phyloP scores from a whole-genome alignment of 2,888 invertebrate genomes.

The Camptogramma bilineatum region DNA sequence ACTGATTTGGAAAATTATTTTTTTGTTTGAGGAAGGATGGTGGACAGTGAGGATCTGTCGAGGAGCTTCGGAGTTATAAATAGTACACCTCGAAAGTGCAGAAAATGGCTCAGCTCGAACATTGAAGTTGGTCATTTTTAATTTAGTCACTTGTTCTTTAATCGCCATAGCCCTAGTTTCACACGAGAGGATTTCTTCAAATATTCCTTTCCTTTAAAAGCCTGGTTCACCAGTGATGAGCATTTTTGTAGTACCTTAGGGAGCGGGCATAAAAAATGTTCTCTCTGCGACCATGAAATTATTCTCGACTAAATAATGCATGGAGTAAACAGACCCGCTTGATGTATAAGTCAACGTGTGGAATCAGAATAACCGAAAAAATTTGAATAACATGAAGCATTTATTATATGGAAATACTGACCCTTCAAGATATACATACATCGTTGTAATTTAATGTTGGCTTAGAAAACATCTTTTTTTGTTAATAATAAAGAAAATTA shows the following conservation, averaged over 20 bases:
- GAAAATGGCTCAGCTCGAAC: too few species aligned
- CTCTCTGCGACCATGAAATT: background rate
- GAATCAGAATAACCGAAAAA: slow-evolving; percentile 25
- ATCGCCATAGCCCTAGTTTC: too few species aligned
- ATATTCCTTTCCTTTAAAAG: too few species aligned
- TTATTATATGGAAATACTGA: slow-evolving; percentile 41
- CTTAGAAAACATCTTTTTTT: background rate
- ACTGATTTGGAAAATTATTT: too few species aligned
- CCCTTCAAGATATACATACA: slow-evolving; percentile 22
- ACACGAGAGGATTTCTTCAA: too few species aligned
- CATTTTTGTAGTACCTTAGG: background rate
- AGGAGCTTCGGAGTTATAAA: too few species aligned
- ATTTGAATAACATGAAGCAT: slow-evolving; percentile 44
- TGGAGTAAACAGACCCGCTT: background rate
- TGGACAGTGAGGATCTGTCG: too few species aligned
- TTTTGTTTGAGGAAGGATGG: too few species aligned
- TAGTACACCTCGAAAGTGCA: too few species aligned
- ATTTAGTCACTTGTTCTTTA: too few species aligned
- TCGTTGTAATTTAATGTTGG: background rate
- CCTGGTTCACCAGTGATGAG: background rate
- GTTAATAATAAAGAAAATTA: slow-evolving; percentile 2
- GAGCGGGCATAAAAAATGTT: background rate
- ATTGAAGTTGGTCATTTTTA: too few species aligned
- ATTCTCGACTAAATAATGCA: slow-evolving; percentile 1
- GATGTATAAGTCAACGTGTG: slow-evolving; percentile 3